A percentile compares a stretch with the other conserved stretches of the same genome.
phyloP scores from a whole-genome alignment of 1,140 invertebrate genomes.

The Macrosteles quadrilineatus region DNA sequence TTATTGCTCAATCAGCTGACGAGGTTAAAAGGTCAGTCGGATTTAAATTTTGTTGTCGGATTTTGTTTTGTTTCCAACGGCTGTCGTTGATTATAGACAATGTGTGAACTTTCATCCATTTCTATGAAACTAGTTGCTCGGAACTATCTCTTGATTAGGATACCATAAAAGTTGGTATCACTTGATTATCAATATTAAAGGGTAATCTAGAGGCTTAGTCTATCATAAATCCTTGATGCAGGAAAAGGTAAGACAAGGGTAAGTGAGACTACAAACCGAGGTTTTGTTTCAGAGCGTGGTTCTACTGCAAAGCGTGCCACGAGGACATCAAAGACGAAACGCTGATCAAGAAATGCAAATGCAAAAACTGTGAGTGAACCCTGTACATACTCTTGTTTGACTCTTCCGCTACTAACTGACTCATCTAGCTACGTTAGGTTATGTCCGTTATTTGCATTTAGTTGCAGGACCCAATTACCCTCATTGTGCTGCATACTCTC shows the following conservation, averaged over 20 bases:
- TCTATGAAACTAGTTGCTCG: too few relatives aligned
- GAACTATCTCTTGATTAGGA: too few relatives aligned
- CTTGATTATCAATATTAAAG: too few relatives aligned
- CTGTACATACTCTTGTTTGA: slow-evolving; percentile 5
- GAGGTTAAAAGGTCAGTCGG: slow-evolving; percentile 98
- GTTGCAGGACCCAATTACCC: slow-evolving; percentile 5
- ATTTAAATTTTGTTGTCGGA: too few relatives aligned
- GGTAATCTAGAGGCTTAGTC: too few relatives aligned
- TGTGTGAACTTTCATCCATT: too few relatives aligned
- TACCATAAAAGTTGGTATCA: too few relatives aligned
- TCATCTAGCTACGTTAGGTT: not conserved
- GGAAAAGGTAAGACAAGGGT: too few relatives aligned
- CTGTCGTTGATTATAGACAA: too few relatives aligned
- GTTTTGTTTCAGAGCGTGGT: slow-evolving; percentile 84
- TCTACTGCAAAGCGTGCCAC: slow-evolving; percentile 99
- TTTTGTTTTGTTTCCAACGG: too few relatives aligned
- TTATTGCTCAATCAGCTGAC: slow-evolving; percentile 99
- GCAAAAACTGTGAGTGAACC: slow-evolving; percentile 97
- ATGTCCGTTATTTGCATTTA: slow-evolving; percentile 14
- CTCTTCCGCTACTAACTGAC: slow-evolving; percentile 14
- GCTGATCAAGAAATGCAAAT: slow-evolving; percentile 99
- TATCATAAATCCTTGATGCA: too few relatives aligned
- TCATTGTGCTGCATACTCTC: slow-evolving; percentile 1
- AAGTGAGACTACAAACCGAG: too few relatives aligned
- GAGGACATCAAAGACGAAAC: slow-evolving; percentile 98